A percentile compares a stretch with the other conserved stretches of the same genome.
phyloP scores from a whole-genome alignment of 2,888 invertebrate genomes.

The Melinopterus prodromus region DNA sequence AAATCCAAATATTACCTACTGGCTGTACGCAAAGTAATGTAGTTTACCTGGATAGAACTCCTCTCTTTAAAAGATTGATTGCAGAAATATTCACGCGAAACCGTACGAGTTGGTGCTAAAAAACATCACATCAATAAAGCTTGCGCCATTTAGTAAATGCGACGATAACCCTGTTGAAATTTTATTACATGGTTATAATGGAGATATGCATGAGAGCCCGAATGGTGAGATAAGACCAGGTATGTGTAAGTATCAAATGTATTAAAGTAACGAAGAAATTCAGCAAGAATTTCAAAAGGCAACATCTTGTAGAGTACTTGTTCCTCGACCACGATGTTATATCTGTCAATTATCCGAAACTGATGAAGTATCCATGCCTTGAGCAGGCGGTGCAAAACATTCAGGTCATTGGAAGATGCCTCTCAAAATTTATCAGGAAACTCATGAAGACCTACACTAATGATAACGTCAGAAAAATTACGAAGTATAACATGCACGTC shows the following conservation, averaged over 20 bases:
- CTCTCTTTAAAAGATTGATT: no score
- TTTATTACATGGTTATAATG: constrained; percentile 27
- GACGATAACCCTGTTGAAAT: constrained; percentile 15
- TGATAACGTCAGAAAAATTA: background rate
- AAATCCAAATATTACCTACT: background rate
- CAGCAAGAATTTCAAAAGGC: background rate
- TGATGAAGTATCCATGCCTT: constrained; percentile 21
- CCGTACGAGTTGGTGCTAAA: background rate
- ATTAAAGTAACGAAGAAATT: background rate
- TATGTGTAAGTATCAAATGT: constrained; percentile 7
- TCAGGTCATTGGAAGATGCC: constrained; percentile 10
- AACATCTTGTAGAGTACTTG: constrained; percentile 15
- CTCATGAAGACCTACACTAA: background rate
- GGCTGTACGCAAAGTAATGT: background rate
- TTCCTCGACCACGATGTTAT: constrained; percentile 16
- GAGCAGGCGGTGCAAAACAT: constrained; percentile 13
- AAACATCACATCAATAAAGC: background rate
- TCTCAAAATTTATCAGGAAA: constrained; percentile 18
- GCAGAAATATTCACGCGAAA: background rate
- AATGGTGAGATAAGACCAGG: constrained; percentile 27
- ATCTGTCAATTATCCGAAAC: constrained; percentile 10
- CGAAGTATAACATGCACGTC: constrained; percentile 7
- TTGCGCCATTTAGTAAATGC: constrained; percentile 11
- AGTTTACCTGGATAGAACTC: no score
- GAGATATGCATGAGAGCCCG: constrained; percentile 7